Percentiles rank a stretch among this genome's conserved stretches.
These are phyloP conservation scores for Odobenus rosmarus DNA, from an alignment of 2,113 vertebrate species.

Conservation along the genomic window DNA sequence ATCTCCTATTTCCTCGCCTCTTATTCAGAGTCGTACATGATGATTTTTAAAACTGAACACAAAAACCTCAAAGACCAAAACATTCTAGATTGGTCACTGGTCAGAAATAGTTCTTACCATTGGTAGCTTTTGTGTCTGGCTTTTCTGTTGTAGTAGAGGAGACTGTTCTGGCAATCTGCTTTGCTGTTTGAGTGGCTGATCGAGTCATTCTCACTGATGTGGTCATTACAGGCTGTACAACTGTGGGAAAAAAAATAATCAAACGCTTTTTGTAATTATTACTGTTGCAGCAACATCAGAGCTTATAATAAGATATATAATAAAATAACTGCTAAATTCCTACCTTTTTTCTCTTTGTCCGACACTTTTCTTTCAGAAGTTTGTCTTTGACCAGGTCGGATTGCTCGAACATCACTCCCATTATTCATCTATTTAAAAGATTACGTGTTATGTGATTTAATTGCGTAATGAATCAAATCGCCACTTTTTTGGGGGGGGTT, in stretches of 20 bases:
- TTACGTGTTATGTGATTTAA: conserved; percentile 16
- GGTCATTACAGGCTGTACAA: conserved; percentile 42
- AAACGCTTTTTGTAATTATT: neutral
- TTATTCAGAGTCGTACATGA: neutral
- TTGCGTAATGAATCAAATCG: neutral
- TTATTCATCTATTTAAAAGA: conserved; percentile 72
- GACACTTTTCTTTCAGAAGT: conserved; percentile 63
- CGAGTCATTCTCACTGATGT: conserved; percentile 78
- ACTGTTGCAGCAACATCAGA: neutral
- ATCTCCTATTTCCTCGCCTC: neutral
- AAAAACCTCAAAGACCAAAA: neutral
- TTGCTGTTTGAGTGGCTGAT: conserved; percentile 77
- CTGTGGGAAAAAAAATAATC: conserved; percentile 62
- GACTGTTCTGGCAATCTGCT: conserved; percentile 65
- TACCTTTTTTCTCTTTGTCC: conserved; percentile 85
- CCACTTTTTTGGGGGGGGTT: neutral
- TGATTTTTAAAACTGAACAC: neutral
- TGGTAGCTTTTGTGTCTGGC: neutral
- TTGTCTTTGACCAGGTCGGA: conserved; percentile 72
- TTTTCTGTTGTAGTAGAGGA: neutral
- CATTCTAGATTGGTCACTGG: neutral
- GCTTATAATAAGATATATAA: neutral
- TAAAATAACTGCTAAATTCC: neutral
- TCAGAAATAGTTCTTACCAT: conserved; percentile 59
- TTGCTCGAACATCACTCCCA: fast-evolving